Conservation (phyloP, 2,113 vertebrate genomes). For the Gymnogyps californianus region DNA sequence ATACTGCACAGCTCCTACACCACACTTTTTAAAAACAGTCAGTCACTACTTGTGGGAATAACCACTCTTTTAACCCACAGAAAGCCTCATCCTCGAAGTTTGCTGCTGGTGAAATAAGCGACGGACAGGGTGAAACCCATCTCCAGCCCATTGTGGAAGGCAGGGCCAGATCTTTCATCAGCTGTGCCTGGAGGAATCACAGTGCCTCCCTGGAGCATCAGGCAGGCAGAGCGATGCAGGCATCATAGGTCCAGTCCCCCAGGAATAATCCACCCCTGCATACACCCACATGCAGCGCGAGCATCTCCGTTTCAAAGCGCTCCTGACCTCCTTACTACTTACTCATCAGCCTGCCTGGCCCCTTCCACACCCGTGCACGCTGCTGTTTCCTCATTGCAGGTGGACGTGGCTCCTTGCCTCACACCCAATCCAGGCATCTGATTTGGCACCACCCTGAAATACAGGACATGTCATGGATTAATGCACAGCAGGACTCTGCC, state of each 20-base stretch:
- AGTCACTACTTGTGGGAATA: background rate
- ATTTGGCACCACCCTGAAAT: slow-evolving; percentile 27
- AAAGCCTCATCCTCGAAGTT: background rate
- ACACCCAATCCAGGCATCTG: slow-evolving; percentile 41
- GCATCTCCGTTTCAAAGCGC: fast-evolving
- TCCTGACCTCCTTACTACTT: background rate
- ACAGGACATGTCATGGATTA: background rate
- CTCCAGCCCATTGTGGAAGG: background rate
- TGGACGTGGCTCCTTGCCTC: background rate
- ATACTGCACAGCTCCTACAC: background rate
- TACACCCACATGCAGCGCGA: background rate
- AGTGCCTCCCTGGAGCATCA: background rate
- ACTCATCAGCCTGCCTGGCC: background rate
- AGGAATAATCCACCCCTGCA: background rate
- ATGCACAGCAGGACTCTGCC: slow-evolving; percentile 17
- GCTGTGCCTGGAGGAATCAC: background rate
- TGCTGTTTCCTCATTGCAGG: slow-evolving; percentile 30
- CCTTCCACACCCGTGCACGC: background rate
- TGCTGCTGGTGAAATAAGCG: background rate
- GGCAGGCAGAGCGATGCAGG: background rate
- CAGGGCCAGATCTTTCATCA: background rate
- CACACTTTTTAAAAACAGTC: background rate
- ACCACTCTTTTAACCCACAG: background rate
- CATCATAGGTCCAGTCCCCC: background rate
- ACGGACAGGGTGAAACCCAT: background rate